These are phyloP conservation scores for Enteromius treurensis DNA, from an alignment of 2,797 vertebrate species.

Conservation along the genomic window DNA sequence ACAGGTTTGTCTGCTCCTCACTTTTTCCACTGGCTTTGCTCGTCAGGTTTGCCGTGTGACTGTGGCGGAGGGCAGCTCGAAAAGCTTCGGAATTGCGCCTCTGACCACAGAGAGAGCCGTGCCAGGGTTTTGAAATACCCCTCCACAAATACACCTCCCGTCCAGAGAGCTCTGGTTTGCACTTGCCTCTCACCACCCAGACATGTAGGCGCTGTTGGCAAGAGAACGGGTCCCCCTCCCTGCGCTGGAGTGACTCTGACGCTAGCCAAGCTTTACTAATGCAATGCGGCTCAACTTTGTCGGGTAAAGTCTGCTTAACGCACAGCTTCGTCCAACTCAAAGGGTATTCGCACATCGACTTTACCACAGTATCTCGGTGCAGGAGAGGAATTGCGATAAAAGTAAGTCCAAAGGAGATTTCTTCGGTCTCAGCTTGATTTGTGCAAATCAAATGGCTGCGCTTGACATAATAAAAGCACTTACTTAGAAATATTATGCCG, in stretches of 20 bases:
- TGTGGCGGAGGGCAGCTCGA: constrained; percentile 44
- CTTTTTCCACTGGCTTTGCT: constrained; percentile 55
- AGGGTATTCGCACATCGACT: constrained; percentile 40
- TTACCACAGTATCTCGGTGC: constrained; percentile 15
- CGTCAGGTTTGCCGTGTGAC: constrained; percentile 38
- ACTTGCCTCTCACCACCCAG: constrained; percentile 57
- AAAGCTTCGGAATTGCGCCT: constrained; percentile 57
- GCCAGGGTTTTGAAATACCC: constrained; percentile 63
- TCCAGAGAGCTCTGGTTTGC: constrained; percentile 42
- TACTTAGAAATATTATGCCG: background rate
- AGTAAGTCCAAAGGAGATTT: background rate
- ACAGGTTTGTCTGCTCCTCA: constrained; percentile 48
- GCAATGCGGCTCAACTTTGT: constrained; percentile 29
- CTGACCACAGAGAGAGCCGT: constrained; percentile 56
- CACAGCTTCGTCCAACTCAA: constrained; percentile 21
- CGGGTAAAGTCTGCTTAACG: constrained; percentile 46
- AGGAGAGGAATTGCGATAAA: constrained; percentile 27
- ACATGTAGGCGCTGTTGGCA: constrained; percentile 58
- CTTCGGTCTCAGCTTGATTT: background rate
- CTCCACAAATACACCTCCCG: constrained; percentile 55
- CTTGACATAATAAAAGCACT: background rate
- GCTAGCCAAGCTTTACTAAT: constrained; percentile 53
- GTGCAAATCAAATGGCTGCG: background rate
- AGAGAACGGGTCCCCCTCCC: constrained; percentile 48
- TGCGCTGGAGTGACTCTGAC: constrained; percentile 10